Evolutionary conservation across 2,888 invertebrate genomes (phyloP).

Genomic region (Linnaemya vulpina): DNA sequence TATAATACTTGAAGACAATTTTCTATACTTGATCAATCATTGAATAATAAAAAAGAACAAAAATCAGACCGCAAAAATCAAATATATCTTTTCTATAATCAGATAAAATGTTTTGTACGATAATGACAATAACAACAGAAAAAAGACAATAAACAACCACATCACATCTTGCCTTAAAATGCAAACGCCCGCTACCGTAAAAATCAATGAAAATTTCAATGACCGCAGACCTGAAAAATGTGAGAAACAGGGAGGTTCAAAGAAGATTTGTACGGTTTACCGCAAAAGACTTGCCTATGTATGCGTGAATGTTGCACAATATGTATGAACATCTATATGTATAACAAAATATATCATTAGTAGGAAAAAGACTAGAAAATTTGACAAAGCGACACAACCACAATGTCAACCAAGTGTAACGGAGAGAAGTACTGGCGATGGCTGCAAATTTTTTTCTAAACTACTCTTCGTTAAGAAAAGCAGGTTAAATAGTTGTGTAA

Average conservation of each 20-base stretch:
- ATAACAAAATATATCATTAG: neutral
- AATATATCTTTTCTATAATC: slow-evolving; percentile 59
- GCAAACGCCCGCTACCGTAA: slow-evolving; percentile 68
- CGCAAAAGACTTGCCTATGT: slow-evolving; percentile 46
- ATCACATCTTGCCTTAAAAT: slow-evolving; percentile 10
- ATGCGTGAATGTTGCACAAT: slow-evolving; percentile 31
- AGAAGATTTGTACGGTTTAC: slow-evolving; percentile 53
- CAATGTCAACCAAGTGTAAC: slow-evolving; percentile 73
- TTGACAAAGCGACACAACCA: slow-evolving; percentile 70
- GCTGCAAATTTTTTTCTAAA: slow-evolving; percentile 48
- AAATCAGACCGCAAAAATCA: slow-evolving; percentile 69
- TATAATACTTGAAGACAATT: slow-evolving; percentile 30
- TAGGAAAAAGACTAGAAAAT: slow-evolving; percentile 43
- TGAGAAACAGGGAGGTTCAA: slow-evolving; percentile 69
- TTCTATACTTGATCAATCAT: slow-evolving; percentile 38
- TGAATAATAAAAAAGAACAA: slow-evolving; percentile 8
- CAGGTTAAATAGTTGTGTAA: slow-evolving; percentile 1
- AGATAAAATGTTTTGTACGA: slow-evolving; percentile 62
- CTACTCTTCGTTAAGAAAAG: slow-evolving; percentile 9
- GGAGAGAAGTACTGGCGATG: slow-evolving; percentile 28
- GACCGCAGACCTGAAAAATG: slow-evolving; percentile 33
- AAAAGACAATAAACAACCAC: slow-evolving; percentile 34
- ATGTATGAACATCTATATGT: too few relatives aligned
- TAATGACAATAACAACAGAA: slow-evolving; percentile 25
- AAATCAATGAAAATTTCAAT: slow-evolving; percentile 62